A percentile compares a stretch with the other conserved stretches of the same genome.
Conservation (phyloP, 1,140 invertebrate species). For the Conus ventricosus region DNA sequence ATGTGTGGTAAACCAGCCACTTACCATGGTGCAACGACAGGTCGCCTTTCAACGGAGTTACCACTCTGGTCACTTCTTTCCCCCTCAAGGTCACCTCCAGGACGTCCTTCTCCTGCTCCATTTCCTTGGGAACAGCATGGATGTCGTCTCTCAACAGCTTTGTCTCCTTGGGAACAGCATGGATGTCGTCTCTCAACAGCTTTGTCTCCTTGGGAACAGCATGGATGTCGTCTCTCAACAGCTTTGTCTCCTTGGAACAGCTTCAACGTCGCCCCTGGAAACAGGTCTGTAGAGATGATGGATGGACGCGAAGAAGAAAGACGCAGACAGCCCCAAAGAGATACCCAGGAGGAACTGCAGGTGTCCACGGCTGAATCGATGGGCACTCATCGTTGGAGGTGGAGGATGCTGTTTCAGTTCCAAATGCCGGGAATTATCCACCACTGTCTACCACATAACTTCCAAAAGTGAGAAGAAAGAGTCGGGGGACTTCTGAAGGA, state of each 20-base stretch:
- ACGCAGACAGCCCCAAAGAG: not conserved
- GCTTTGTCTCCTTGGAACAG: not conserved
- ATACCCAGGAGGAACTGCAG: slow-evolving; percentile 7
- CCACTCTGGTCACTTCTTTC: not conserved
- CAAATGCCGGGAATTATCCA: no score
- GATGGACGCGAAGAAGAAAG: not conserved
- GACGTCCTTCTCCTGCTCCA: no score
- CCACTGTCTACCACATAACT: no score
- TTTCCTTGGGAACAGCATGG: no score
- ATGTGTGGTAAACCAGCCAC: not conserved
- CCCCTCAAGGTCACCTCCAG: not conserved
- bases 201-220: not conserved
- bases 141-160: no score
- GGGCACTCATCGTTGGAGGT: not conserved
- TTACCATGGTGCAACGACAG: not conserved
- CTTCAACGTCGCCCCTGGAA: not conserved
- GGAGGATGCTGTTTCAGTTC: no score
- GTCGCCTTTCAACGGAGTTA: not conserved
- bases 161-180: no score
- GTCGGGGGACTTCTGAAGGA: no score
- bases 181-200: no score
- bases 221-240: not conserved
- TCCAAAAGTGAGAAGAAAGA: no score
- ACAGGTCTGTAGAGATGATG: not conserved
- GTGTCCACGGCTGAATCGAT: not conserved